A percentile compares a stretch with the other conserved stretches of the same genome.
phyloP scores from a whole-genome alignment of 2,888 invertebrate species.

The Diploptera punctata region DNA sequence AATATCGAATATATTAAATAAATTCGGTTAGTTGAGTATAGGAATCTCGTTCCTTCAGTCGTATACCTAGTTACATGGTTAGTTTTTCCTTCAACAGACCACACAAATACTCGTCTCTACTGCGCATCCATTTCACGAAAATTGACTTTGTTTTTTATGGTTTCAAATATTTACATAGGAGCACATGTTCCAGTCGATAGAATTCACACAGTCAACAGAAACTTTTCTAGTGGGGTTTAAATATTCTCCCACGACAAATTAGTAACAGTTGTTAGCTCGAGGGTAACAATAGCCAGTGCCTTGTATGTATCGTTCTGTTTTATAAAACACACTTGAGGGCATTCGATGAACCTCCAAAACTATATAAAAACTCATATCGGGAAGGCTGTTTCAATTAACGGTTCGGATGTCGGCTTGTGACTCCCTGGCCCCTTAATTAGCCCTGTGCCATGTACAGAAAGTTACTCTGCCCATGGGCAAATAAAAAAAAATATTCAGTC shows the following conservation, averaged over 20 bases:
- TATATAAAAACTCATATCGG: background rate
- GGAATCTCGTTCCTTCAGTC: too few relatives aligned
- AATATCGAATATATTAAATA: too few relatives aligned
- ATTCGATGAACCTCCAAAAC: conserved; percentile 2
- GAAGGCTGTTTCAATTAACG: conserved; percentile 6
- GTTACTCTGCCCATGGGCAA: background rate
- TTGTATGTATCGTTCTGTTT: background rate
- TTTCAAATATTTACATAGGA: too few relatives aligned
- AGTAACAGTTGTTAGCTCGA: background rate
- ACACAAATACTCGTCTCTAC: too few relatives aligned
- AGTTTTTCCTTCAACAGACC: too few relatives aligned
- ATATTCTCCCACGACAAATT: background rate
- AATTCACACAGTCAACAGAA: too few relatives aligned
- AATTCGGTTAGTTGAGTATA: too few relatives aligned
- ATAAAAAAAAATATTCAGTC: background rate
- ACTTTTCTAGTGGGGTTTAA: background rate
- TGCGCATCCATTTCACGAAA: too few relatives aligned
- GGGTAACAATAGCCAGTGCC: background rate
- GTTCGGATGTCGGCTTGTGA: background rate
- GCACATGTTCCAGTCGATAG: too few relatives aligned
- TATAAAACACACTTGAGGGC: background rate
- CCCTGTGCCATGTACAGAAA: background rate
- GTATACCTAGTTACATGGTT: too few relatives aligned
- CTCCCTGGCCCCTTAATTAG: background rate
- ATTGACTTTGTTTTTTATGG: too few relatives aligned